Base-by-base conservation (phyloP, 2,888 invertebrate species). In the Ligdia adustata region DNA sequence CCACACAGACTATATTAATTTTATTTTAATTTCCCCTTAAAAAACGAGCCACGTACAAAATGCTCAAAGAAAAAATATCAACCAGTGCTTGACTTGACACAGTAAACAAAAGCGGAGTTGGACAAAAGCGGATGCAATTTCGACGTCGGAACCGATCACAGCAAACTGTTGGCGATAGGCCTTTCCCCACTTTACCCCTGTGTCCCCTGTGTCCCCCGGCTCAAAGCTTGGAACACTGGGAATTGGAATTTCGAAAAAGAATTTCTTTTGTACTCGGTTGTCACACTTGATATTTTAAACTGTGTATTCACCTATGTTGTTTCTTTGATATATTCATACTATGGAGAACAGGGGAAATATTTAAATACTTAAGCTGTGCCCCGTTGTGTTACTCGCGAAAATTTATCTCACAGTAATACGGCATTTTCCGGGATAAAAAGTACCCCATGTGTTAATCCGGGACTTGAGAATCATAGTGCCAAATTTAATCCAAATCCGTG, bases 101-200 rank as follows among this genome's bases (percentile, higher is more conserved):
- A 32, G 31, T 44, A 31, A 44, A 44, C 26, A 50, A 49, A 49
- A 50, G 50, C 4, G 28, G 9, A 22, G 32, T 28, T 18, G 18
- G 43, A 31, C 35, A 43, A 44, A 50, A 50, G 26, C 45, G 33
- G 39, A 44, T 14, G 43, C 50, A 50, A 50, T 40, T 50, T 39
- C 31, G 29, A 20, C 40, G 44, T 33, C 27, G 29, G 18, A 27
- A 6, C 6, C 35, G 9, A 34, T 29, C 13, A 9, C 26, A 18
- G 12, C 37, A 13, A 47, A 43, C 42, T 43, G 34, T 38, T 35
- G 34, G 39, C 39, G 39, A 40, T 44, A 44, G 34, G 50, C 35
- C 35, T 43, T 39, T 26, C 41, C 12, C 31, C 20, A 22, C n/a
- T 22, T 22, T 22, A 22, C 22, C n/a, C 22, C n/a, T n/a, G n/a